phyloP scores from a whole-genome alignment of 2,888 invertebrate genomes.

The Cantharis nigra region DNA sequence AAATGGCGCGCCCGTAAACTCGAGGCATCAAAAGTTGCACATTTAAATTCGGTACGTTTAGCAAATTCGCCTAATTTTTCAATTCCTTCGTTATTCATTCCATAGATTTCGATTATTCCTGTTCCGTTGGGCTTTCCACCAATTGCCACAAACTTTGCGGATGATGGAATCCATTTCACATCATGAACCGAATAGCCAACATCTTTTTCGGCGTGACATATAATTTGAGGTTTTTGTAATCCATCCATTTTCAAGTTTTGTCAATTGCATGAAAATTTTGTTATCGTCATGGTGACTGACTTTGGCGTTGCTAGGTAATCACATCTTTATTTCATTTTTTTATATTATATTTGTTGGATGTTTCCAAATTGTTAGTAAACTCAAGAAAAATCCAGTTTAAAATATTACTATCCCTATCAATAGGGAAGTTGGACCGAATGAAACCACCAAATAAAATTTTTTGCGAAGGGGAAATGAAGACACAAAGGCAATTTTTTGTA shows the following conservation, averaged over 20 bases:
- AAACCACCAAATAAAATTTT: no score
- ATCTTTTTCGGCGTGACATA: constrained; percentile 82
- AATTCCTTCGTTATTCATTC: constrained; percentile 74
- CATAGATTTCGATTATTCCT: constrained; percentile 83
- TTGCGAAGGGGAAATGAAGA: no score
- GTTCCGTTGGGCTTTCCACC: constrained; percentile 85
- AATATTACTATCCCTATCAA: no score
- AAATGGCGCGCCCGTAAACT: constrained; percentile 78
- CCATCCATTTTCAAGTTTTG: constrained; percentile 51
- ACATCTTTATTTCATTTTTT: no score
- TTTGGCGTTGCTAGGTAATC: not conserved
- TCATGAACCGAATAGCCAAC: constrained; percentile 88
- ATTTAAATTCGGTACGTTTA: constrained; percentile 86
- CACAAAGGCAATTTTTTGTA: no score
- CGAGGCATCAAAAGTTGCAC: constrained; percentile 91
- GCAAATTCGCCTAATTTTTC: constrained; percentile 74
- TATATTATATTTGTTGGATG: no score
- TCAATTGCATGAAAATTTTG: not conserved
- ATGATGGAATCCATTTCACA: constrained; percentile 94
- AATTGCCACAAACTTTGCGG: constrained; percentile 88
- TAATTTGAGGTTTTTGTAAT: constrained; percentile 87
- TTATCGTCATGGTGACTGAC: not conserved
- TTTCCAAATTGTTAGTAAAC: no score
- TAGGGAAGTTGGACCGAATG: no score
- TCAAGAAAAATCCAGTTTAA: no score